Percentiles rank a stretch among this genome's conserved stretches.
phyloP scores from a whole-genome alignment of 2,888 invertebrate genomes.

The Pristionchus japonicus region DNA sequence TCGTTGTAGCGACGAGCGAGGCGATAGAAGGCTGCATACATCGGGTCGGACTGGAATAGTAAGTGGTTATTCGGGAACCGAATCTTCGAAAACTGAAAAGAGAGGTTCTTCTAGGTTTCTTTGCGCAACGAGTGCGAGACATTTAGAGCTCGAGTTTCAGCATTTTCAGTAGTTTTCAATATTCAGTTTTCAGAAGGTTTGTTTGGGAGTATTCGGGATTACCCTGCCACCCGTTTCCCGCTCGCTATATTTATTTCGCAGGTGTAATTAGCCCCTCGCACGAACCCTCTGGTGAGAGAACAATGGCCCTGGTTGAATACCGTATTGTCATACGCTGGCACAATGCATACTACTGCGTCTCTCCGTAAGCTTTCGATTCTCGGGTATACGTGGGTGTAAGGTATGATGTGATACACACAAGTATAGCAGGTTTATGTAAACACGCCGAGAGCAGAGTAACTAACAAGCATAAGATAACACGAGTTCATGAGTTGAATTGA shows the following conservation, averaged over 20 bases:
- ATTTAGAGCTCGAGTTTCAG: neutral
- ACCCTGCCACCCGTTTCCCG: neutral
- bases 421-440: too few relatives aligned
- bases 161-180: neutral
- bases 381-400: neutral
- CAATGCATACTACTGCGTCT: neutral
- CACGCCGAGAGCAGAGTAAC: neutral
- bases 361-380: neutral
- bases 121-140: too few relatives aligned
- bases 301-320: neutral
- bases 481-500: neutral
- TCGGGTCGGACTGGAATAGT: neutral
- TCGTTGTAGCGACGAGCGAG: constrained; percentile 7
- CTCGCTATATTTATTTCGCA: neutral
- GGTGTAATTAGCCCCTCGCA: neutral
- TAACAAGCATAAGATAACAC: neutral
- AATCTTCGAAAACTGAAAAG: too few relatives aligned
- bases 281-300: neutral
- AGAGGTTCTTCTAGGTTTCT: too few relatives aligned
- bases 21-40: neutral
- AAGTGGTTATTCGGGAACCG: neutral
- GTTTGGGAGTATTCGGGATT: neutral
- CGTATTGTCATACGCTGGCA: neutral
- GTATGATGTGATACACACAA: too few relatives aligned
- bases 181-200: neutral